These are phyloP conservation scores for Clanis bilineata DNA, from an alignment of 2,888 invertebrate species.

Conservation along the genomic window DNA sequence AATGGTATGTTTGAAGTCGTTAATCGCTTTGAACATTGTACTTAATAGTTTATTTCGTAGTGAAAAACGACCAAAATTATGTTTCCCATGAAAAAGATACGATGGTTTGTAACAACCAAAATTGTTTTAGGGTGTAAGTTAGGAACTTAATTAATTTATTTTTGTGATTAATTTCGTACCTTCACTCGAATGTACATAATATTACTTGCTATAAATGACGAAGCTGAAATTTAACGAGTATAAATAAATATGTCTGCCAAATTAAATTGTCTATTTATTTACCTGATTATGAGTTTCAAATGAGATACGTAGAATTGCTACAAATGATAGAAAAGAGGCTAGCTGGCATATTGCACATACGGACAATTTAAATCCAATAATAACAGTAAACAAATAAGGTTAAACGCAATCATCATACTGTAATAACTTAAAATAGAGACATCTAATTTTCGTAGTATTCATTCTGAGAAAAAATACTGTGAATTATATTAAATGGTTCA, in stretches of 20 bases:
- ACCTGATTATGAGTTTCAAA: constrained; percentile 12
- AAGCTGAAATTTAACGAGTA: constrained; percentile 78
- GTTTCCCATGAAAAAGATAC: constrained; percentile 45
- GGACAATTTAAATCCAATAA: too few species aligned
- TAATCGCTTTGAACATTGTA: constrained; percentile 62
- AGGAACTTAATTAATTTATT: constrained; percentile 71
- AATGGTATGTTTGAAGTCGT: constrained; percentile 59
- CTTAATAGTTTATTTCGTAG: constrained; percentile 59
- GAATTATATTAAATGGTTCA: too few species aligned
- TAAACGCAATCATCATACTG: too few species aligned
- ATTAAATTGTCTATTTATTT: constrained; percentile 63
- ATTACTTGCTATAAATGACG: constrained; percentile 74
- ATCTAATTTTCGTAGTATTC: too few species aligned
- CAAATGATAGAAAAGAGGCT: too few species aligned
- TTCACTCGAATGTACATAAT: constrained; percentile 77
- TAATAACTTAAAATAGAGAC: too few species aligned
- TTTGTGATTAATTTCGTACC: constrained; percentile 75
- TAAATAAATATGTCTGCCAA: constrained; percentile 82
- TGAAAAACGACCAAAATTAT: constrained; percentile 64
- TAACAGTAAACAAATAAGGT: too few species aligned
- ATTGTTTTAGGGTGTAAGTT: constrained; percentile 63
- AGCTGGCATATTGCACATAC: too few species aligned
- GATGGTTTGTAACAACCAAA: constrained; percentile 70
- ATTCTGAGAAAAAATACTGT: too few species aligned
- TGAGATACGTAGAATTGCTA: too few species aligned